Base-by-base conservation (phyloP, 2,888 invertebrate genomes). In the Meliscaeva auricollis region DNA sequence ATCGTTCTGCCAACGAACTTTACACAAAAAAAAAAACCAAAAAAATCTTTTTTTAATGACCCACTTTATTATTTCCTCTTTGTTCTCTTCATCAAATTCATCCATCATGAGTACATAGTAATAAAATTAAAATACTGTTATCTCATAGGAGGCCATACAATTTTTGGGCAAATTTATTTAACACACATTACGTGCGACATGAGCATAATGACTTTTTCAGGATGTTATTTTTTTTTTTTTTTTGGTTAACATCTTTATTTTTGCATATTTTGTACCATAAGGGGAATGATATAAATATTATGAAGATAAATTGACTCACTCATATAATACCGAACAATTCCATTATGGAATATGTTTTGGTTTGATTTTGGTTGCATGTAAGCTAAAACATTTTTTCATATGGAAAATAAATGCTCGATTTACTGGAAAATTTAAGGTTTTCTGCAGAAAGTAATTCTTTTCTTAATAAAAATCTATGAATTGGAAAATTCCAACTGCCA, bases 271-370 rank as follows among this genome's bases (percentile, higher is more conserved):
- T 1, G 50, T 64, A 54, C 66, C 26, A 26, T 26, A 72, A 38
- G 58, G 54, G 41, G 26, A 26, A 13, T 70, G 62, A 70, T 56
- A 72, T 75, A 62, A 44, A 75, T 60, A 72, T 80, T 80, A 80
- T 66, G 58, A 84, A 72, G 80, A 84, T 75, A 80, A 84, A 84
- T 84, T 84, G 84, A 44, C 69, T 76, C 58, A 56, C 72, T 41
- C 4, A 2, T 13, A 4, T 13, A 4, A 52, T n/a, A 54, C 15
- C 26, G 79, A 58, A 70, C 7, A 35, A 58, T 1, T 17, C 38
- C 58, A 58, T 58, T 22, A 50, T 15, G 17, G 9, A 9, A 62
- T 44, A n/a, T n/a, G n/a, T n/a, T n/a, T n/a, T n/a, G n/a, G n/a
- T n/a, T n/a, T n/a, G n/a, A 62, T 26, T 15, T 22, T 60, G 38